Evolutionary conservation across 2,113 vertebrate species (phyloP).

Genomic region (Morone saxatilis): DNA sequence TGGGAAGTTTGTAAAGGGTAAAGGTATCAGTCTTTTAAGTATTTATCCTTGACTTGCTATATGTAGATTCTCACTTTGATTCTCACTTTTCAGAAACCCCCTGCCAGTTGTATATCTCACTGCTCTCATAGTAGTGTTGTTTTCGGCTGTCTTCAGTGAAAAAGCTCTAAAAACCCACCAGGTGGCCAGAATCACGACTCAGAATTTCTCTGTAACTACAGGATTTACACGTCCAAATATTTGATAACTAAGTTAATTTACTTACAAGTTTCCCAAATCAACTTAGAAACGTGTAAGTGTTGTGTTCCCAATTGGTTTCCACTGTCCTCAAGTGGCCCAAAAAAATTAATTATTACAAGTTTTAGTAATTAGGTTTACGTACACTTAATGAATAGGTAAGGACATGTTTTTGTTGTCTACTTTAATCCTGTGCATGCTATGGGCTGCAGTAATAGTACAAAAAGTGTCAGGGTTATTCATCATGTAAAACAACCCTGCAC

Average conservation of each 20-base stretch:
- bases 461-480: too few relatives aligned
- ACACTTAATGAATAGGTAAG: neutral
- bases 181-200: too few relatives aligned
- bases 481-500: too few relatives aligned
- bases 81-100: constrained; percentile 8
- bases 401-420: neutral
- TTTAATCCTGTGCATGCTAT: too few relatives aligned
- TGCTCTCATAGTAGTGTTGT: too few relatives aligned
- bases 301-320: neutral
- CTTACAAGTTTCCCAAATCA: too few relatives aligned
- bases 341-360: neutral
- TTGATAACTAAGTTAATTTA: too few relatives aligned
- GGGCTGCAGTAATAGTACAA: too few relatives aligned
- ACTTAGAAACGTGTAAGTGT: neutral
- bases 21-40: constrained; percentile 20
- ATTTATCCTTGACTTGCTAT: constrained; percentile 14
- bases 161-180: too few relatives aligned
- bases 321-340: neutral
- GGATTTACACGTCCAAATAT: too few relatives aligned
- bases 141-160: too few relatives aligned
- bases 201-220: too few relatives aligned
- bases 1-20: constrained; percentile 31
- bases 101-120: neutral
- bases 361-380: neutral
- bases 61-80: constrained; percentile 29